Evolutionary conservation across 2,797 vertebrate species (phyloP).

Genomic region (Novumbra hubbsi): DNA sequence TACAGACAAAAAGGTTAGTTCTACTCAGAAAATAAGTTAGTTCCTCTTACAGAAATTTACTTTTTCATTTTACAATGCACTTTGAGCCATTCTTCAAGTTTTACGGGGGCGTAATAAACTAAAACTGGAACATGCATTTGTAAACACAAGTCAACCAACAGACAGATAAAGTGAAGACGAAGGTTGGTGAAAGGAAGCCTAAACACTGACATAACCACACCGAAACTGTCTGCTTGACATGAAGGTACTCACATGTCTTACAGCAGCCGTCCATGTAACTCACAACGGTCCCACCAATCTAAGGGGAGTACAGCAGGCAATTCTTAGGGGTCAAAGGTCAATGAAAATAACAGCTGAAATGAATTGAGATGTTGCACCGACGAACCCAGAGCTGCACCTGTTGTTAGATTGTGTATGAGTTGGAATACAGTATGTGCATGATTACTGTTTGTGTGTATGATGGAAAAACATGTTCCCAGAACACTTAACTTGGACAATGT

Average conservation of each 20-base stretch:
- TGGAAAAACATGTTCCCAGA: too few relatives aligned
- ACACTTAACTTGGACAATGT: too few relatives aligned
- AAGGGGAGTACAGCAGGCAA: slow-evolving; percentile 31
- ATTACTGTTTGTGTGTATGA: neutral
- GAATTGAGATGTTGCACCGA: neutral
- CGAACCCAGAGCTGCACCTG: neutral
- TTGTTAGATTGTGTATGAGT: neutral
- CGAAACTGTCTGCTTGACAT: slow-evolving; percentile 11
- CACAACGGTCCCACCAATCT: slow-evolving; percentile 90
- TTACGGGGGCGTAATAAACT: slow-evolving; percentile 30
- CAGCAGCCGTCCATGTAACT: slow-evolving; percentile 97
- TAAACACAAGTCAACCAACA: slow-evolving; percentile 37
- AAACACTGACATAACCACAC: slow-evolving; percentile 54
- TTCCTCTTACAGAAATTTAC: slow-evolving; percentile 53
- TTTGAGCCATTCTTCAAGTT: too few relatives aligned
- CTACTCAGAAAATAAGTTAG: neutral
- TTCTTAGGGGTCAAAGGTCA: slow-evolving; percentile 1
- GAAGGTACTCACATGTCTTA: slow-evolving; percentile 89
- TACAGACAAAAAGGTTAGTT: too few relatives aligned
- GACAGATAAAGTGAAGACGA: slow-evolving; percentile 43
- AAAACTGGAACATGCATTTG: slow-evolving; percentile 61
- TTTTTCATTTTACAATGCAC: slow-evolving; percentile 26
- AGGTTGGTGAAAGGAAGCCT: slow-evolving; percentile 45
- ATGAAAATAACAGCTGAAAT: neutral
- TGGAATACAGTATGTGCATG: neutral